Base-by-base conservation (phyloP, 1,140 invertebrate species). In the Halesus radiatus region DNA sequence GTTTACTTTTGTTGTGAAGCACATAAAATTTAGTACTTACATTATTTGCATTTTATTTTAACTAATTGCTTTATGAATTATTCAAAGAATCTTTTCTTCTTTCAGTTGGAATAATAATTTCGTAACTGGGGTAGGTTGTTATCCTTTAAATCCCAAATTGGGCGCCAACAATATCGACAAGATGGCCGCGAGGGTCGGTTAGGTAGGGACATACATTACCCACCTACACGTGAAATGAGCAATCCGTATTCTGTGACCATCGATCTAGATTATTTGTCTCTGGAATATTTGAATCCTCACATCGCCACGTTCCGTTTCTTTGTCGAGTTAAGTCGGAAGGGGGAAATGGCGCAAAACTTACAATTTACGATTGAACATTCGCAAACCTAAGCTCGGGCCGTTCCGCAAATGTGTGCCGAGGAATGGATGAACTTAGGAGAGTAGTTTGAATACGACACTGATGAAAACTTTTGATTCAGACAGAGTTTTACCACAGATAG, bases 401-500 rank as follows among this genome's bases (percentile, higher is more conserved):
- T 45, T 45, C 10, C 37, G 37, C 37, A 45, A 60, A 60, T 60
- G 58, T 60, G 58, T 60, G 58, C 20, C 58, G 26, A 60, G 58
- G 58, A 60, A 26, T 23, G 23, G 22, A 60, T 18, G 58, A 60
- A 22, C 22, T 23, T 20, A 60, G 10, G 58, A 3, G 20, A 20
- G 13, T 23, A 60, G 1, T 60, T 60, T 20, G 22, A 60, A 60
- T 60, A 60, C 8, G 58, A 60, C 22, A 60, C 58, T 60, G 58
- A 60, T 23, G 23, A 13, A 60, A 60, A 20, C 58, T 60, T 60
- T 60, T 60, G 20, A 23, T 60, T 60, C 20, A 60, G 22, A 60
- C 37, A 45, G 37, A 45, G 8, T 45, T 45, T 13, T 13, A 13
- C 37, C 10, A 45, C 13, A 45, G 5, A 45, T 45, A 45, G 5